Base-by-base conservation (phyloP, 2,797 vertebrate genomes). In the Molossus molossus region DNA sequence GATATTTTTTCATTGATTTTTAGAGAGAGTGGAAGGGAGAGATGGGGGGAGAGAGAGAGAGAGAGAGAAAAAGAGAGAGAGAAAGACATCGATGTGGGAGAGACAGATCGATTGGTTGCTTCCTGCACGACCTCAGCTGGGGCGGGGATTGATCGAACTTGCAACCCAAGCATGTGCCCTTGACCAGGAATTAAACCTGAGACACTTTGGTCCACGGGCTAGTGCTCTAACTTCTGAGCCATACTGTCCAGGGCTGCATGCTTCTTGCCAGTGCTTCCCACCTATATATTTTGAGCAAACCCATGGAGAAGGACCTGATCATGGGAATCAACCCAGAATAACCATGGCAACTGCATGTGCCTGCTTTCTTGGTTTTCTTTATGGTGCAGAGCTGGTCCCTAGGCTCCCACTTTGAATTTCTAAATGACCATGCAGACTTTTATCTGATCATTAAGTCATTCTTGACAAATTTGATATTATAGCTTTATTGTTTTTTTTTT, bases 211-310 rank as follows among this genome's bases (percentile, higher is more conserved):
- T 45, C 40, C 40, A 45, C 40, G 40, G 3, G 40, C 40, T 6
- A 45, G 6, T 45, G 40, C 40, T 45, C 40, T 45, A 45, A 6
- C 40, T 6, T 5, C 40, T 45, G 40, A 45, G 40, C 40, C 40
- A 45, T 5, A 45, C 40, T 45, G 40, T 0, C 40, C 40, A 45
- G 40, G 40, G 40, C 53, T 85, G 25, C 53, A 20, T 80, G 62
- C 25, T 75, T 53, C 81, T 84, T 12, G 12, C 5, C 13, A 27
- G 1, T 5, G 9, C 18, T 62, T 37, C 62, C 69, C 18, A 48
- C n/a, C 48, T 85, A 73, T 37, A 2, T 18, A 11, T 93, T 94
- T 95, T 67, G 25, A 94, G 45, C 29, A 80, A 76, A 84, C 12
- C 21, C 53, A 50, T n/a, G 33, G 50, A 37, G 69, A 67, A 91